Evolutionary conservation across 2,113 vertebrate species (phyloP), one percentile per base, ranked within the genome.

Genomic region (Oenanthe oenanthe): DNA sequence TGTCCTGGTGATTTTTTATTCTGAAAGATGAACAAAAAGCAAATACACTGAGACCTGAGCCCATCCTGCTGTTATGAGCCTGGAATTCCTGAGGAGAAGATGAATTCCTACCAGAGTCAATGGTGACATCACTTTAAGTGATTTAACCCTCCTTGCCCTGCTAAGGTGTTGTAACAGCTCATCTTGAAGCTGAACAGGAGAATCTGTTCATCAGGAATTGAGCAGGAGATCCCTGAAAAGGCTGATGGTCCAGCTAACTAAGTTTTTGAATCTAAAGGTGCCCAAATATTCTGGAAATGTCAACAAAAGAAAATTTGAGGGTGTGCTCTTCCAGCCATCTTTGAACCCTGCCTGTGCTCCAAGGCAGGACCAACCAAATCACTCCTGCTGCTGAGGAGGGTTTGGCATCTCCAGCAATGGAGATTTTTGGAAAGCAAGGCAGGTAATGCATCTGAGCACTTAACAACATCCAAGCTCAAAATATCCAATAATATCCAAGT

Each of bases 1-100:
- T 53, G 10, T 40, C 47, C 48, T 31, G n/a, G 50, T 1, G 4
- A 58, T 34, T 42, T 47, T 53, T 58, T 19, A 47, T 28, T 58
- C 66, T 56, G 11, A 19, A 65, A 68, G 72, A 65, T 15, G n/a
- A 85, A 54, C 3, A 4, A 57, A 77, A 84, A 85, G 28, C 8
- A 28, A 61, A 54, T 4, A 48, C 0, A 0, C 28, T 19, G 32
- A 85, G 42, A 36, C 17, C 22, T 54, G 81, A 71, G 77, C 51
- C 22, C 0, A 0, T 53, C 38, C 43, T 65, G 60, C 45, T 54
- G 17, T 42, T 25, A 28, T 34, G 67, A 72, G 31, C 21, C 53
- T 72, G 53, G 25, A 40, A 38, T 29, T n/a, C 57, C 71, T 29
- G 50, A 78, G 62, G 29, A 74, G 43, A 84, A 66, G 43, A 47